Evolutionary conservation across 2,113 vertebrate species (phyloP).

Genomic region (Manacus vitellinus): DNA sequence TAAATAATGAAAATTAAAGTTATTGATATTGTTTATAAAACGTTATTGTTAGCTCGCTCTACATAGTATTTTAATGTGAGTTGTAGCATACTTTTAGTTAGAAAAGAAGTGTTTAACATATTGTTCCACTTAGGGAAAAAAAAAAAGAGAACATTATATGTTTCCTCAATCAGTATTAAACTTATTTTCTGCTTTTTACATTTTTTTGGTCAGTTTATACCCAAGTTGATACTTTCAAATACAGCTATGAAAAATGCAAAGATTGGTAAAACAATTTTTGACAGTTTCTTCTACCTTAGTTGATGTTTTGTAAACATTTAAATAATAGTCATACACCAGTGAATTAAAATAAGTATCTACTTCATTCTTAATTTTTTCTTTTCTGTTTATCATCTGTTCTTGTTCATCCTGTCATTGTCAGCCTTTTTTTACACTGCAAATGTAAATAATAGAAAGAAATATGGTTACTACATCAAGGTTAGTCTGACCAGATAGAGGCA

Average conservation of each 20-base stretch:
- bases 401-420: neutral
- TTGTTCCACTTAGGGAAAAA: neutral
- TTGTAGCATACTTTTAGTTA: neutral
- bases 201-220: neutral
- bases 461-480: neutral
- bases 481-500: neutral
- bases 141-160: neutral
- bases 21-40: neutral
- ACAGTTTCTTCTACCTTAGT: neutral
- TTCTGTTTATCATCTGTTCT: neutral
- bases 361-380: neutral
- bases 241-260: neutral
- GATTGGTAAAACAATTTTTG: neutral
- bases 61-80: neutral
- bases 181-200: neutral
- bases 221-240: neutral
- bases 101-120: neutral
- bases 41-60: neutral
- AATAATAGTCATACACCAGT: neutral
- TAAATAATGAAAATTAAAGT: conserved; percentile 26
- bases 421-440: neutral
- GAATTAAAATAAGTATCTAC: neutral
- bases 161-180: neutral
- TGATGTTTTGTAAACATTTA: neutral
- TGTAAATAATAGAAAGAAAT: neutral